phyloP scores from a whole-genome alignment of 37 sponge, comb jelly and placozoan species.

The Bolinopsis microptera region DNA sequence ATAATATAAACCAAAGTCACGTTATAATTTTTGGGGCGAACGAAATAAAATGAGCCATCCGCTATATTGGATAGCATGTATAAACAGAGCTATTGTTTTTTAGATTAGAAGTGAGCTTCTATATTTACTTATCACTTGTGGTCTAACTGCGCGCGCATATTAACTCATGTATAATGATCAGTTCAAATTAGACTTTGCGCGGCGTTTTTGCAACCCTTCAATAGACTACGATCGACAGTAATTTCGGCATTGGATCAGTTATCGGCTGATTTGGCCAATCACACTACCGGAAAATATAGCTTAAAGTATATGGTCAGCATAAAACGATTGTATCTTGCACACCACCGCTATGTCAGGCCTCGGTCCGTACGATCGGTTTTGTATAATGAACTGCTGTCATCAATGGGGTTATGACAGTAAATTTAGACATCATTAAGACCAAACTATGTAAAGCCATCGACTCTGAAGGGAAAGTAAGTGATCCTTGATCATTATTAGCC shows the following conservation, averaged over 20 bases:
- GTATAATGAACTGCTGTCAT: constrained; percentile 46
- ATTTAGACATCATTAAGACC: constrained; percentile 59
- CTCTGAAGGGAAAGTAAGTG: constrained; percentile 40
- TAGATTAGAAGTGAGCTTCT: too few relatives aligned
- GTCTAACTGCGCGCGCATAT: too few relatives aligned
- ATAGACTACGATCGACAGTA: too few relatives aligned
- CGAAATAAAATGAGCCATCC: too few relatives aligned
- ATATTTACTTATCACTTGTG: too few relatives aligned
- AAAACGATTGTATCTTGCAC: constrained; percentile 36
- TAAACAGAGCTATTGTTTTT: too few relatives aligned
- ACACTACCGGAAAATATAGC: neutral
- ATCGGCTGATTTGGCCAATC: neutral
- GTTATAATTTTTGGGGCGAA: too few relatives aligned
- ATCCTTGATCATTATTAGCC: neutral
- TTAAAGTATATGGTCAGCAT: constrained; percentile 14
- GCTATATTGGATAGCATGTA: too few relatives aligned
- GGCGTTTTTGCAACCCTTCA: too few relatives aligned
- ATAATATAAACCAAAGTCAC: too few relatives aligned
- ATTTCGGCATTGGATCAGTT: constrained; percentile 30
- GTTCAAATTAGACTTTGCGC: too few relatives aligned
- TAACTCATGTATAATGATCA: too few relatives aligned
- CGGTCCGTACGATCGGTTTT: constrained; percentile 61
- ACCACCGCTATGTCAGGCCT: constrained; percentile 59
- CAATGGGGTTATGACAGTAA: constrained; percentile 63
- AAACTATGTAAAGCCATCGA: constrained; percentile 66